These are phyloP conservation scores for Brachionus rotundiformis DNA, from an alignment of 1,140 invertebrate genomes.

Conservation along the genomic window DNA sequence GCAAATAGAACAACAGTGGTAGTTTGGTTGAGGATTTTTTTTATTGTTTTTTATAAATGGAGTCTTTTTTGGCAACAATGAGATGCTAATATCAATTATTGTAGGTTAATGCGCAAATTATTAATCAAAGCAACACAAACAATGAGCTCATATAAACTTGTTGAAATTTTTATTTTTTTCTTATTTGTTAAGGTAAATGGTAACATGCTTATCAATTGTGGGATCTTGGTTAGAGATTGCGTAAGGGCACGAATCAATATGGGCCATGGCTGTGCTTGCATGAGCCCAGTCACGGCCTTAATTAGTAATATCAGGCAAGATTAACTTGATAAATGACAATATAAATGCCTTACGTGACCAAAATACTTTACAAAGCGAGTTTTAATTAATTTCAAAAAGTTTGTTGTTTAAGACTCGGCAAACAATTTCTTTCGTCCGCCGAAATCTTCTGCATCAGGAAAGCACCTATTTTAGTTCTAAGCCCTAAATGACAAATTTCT, in stretches of 20 bases:
- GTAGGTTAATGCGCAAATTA: neutral
- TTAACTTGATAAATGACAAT: conserved; percentile 31
- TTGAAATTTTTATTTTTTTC: too few relatives aligned
- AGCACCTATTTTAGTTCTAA: neutral
- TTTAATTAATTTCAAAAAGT: conserved; percentile 19
- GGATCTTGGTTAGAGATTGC: neutral
- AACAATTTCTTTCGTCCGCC: too few relatives aligned
- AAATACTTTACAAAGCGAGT: conserved; percentile 1
- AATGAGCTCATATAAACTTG: too few relatives aligned
- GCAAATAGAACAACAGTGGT: too few relatives aligned
- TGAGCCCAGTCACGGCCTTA: neutral
- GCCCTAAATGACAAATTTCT: neutral
- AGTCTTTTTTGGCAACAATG: neutral
- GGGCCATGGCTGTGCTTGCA: neutral
- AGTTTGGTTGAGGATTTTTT: too few relatives aligned
- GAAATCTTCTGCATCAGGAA: conserved; percentile 41
- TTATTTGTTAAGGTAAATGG: too few relatives aligned
- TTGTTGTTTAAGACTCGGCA: neutral
- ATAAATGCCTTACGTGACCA: conserved; percentile 11
- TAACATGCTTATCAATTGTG: too few relatives aligned
- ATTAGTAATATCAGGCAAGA: neutral
- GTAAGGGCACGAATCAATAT: too few relatives aligned
- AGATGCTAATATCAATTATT: neutral
- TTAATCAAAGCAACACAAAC: neutral
- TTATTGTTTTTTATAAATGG: neutral